Base-by-base conservation (phyloP, 2,113 vertebrate species). In the Podilymbus podiceps region DNA sequence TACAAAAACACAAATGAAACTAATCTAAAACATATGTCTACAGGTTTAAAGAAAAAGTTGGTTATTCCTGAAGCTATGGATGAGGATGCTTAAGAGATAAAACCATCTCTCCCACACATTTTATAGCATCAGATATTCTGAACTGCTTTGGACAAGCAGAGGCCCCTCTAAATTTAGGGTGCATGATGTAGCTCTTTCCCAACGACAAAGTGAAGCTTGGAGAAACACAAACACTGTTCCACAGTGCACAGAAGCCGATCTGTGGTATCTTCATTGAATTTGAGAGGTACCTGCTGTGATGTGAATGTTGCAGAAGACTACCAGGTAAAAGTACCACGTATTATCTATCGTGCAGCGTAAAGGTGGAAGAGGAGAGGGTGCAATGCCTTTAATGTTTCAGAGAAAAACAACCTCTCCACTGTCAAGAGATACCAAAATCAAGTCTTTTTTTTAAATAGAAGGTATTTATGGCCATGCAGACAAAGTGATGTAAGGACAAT, bases 1-100 rank as follows among this genome's bases (percentile, higher is more conserved):
- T 91, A 95, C 87, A 93, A 96, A 96, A 91, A 78, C 49, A 87
- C 93, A 97, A 97, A 93, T 89, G 92, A 91, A 96, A 96, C 96
- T 96, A 88, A 96, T 94, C 38, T 85, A 95, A 97, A 96, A 91
- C 64, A 92, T 64, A 76, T 84, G 86, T 31, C 64, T 95, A 91
- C 71, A 94, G 85, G 47, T 95, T 93, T 93, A 92, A 73, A 75
- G 89, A 69, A 96, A 96, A 95, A 77, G 82, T 93, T 94, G 60
- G 77, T 90, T 92, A 46, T 92, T 89, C 56, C 44, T 94, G 74
- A 96, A 95, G 82, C 63, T 88, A 77, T 49, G 73, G 73, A 55
- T 77, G 56, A 52, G 31, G 53, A 85, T 88, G 10, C 35, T 87
- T 64, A 85, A 82, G 59, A 94, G 62, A 93, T 72, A 97, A 96